Base-by-base conservation (phyloP, 2,888 invertebrate genomes). In the Nipponacmea schrenckii region DNA sequence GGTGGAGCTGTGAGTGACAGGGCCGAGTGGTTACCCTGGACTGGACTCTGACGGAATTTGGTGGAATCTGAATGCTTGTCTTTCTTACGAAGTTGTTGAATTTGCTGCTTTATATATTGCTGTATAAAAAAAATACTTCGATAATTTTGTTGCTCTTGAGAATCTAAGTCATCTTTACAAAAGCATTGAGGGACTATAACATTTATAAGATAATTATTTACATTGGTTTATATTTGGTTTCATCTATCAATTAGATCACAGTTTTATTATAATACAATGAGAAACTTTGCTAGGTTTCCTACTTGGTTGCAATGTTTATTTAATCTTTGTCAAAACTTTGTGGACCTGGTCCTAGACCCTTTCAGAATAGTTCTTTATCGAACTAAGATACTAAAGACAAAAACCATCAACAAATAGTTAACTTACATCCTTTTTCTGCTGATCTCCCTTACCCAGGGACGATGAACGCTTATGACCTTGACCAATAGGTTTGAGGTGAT, bases 401-500 rank as follows among this genome's bases (percentile, higher is more conserved):
- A 3, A 31, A 31, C 2, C 31, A 31, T 31, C 31, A 31, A 31
- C 50, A 50, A n/a, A 50, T 20, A 1, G 14, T 24, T 24, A 7
- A 56, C 56, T 56, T 10, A 56, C 56, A 20, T 77, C 71, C 75
- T 69, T 75, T 77, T 76, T 74, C 27, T 79, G 84, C 85, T 92
- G 92, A 79, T 93, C 93, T 79, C 92, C 92, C 89, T 83, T 90
- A 82, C 87, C 91, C 90, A 84, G 91, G 87, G 86, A 91, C 88
- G 85, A 81, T 87, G 88, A 86, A 69, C 88, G 86, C 90, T 91
- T 85, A 89, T 90, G 84, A 88, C 87, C 85, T 90, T 91, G 81
- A 70, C 82, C 81, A 73, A 81, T 85, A 71, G 83, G 85, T 26
- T 84, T 82, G 44, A 81, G 79, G 56, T 24, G 20, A 24, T 24